A percentile compares a stretch with the other conserved stretches of the same genome.
Evolutionary conservation across 1,140 invertebrate genomes (phyloP).

Genomic region (Augochlora pura): DNA sequence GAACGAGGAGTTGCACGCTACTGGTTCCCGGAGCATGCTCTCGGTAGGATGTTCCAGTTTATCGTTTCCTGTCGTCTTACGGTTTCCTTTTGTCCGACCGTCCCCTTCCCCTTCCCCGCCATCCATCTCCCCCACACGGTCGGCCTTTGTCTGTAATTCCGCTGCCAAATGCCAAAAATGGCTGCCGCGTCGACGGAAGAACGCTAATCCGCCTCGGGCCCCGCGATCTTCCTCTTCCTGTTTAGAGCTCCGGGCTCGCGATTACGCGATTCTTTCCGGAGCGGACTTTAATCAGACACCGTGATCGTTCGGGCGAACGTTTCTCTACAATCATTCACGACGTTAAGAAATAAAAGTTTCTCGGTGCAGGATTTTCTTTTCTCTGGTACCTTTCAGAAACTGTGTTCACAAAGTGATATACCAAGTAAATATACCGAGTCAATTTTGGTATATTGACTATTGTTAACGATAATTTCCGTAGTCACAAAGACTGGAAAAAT

Average conservation of each 20-base stretch:
- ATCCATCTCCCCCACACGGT: neutral
- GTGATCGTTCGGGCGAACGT: no score
- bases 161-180: neutral
- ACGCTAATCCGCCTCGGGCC: neutral
- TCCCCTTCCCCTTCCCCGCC: neutral
- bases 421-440: no score
- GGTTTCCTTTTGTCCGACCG: slow-evolving; percentile 31
- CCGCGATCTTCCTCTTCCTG: slow-evolving; percentile 24
- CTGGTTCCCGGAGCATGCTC: slow-evolving; percentile 37
- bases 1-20: slow-evolving; percentile 44
- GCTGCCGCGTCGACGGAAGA: neutral
- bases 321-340: no score
- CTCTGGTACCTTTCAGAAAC: no score
- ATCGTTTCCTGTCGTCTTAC: slow-evolving; percentile 62
- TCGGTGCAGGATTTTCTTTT: no score
- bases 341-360: no score
- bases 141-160: neutral
- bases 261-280: neutral
- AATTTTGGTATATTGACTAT: no score
- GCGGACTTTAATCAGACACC: no score
- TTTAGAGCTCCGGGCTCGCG: neutral
- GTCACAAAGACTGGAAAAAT: no score
- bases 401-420: no score
- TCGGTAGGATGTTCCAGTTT: slow-evolving; percentile 60
- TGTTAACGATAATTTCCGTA: no score